These are phyloP conservation scores for Drosophila sp. DNA, from an alignment of 1,140 invertebrate species.

Conservation along the genomic window DNA sequence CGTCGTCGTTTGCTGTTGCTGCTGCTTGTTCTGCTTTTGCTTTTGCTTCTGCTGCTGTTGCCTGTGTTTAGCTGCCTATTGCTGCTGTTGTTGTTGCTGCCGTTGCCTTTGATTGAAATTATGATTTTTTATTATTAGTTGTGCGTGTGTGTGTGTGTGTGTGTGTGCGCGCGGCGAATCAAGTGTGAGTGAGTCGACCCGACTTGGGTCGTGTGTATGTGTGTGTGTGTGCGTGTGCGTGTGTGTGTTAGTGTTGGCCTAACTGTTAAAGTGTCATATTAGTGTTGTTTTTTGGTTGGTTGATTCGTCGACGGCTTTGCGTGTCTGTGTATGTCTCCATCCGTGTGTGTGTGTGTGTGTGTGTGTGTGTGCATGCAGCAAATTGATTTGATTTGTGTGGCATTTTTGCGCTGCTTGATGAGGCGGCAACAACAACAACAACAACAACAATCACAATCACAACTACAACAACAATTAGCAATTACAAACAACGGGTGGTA, in stretches of 20 bases:
- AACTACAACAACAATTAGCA: slow-evolving; percentile 41
- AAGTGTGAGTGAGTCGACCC: slow-evolving; percentile 42
- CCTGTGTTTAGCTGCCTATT: slow-evolving; percentile 38
- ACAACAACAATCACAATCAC: slow-evolving; percentile 34
- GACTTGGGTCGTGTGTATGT: slow-evolving; percentile 27
- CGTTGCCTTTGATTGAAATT: slow-evolving; percentile 79
- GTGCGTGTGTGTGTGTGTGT: slow-evolving; percentile 48
- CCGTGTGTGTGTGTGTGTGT: slow-evolving; percentile 19
- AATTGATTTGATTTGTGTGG: slow-evolving; percentile 80
- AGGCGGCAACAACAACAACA: slow-evolving; percentile 49
- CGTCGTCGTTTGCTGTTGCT: slow-evolving; percentile 10
- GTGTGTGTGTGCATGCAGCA: slow-evolving; percentile 54
- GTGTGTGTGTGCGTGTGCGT: slow-evolving; percentile 40
- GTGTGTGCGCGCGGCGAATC: slow-evolving; percentile 40
- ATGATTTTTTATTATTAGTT: slow-evolving; percentile 83
- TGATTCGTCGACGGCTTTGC: slow-evolving; percentile 51
- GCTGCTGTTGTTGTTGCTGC: slow-evolving; percentile 45
- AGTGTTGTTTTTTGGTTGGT: slow-evolving; percentile 81
- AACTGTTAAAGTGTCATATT: slow-evolving; percentile 83
- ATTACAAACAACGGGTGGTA: slow-evolving; percentile 40
- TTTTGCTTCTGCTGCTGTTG: slow-evolving; percentile 36
- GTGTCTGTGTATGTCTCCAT: slow-evolving; percentile 6
- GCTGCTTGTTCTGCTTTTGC: slow-evolving; percentile 34
- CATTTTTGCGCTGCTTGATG: slow-evolving; percentile 61
- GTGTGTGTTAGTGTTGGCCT: slow-evolving; percentile 57